Base-by-base conservation (phyloP, 2,113 vertebrate genomes). In the Microcebus lehilahytsara region DNA sequence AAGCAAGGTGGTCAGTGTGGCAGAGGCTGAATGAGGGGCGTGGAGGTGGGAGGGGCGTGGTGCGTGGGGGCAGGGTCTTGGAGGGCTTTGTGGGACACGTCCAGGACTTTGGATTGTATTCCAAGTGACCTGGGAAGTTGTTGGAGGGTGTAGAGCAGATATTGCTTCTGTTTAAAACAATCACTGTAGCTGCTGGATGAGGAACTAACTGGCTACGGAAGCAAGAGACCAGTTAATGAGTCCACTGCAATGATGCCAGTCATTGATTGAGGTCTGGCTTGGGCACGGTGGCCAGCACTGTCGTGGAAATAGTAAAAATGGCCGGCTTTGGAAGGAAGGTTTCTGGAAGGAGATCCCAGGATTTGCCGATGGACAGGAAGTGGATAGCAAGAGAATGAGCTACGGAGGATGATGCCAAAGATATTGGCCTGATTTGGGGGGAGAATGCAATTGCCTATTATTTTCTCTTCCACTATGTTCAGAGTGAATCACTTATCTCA, bases 181-280 rank as follows among this genome's bases (percentile, higher is more conserved):
- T 42, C 22, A 0, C 13, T 80, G 9, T 84, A 60, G 42, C 17
- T 71, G 37, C 32, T 60, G 67, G 49, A 16, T 3, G 40, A 88
- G 72, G 20, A 88, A 49, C 0, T 58, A 81, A 42, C 0, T 51
- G 49, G 62, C 34, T 60, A 0, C 78, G 74, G 74, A 78, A 30
- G 75, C 1, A 17, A 62, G 64, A 69, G 40, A 34, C 2, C 16
- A 46, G 46, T 30, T 10, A 30, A 46, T 25, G 14, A 71, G 58
- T 53, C 58, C 8, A 27, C 2, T 22, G 49, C 34, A 69, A 34
- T 16, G 51, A 60, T 71, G 34, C 42, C 17, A 34, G 40, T 51
- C 77, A 62, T 0, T 23, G 71, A 17, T 34, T 14, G 42, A 0
- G 0, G 5, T 3, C 3, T 3, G 11, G 60, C 11, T 30, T 42